Evolutionary conservation across 2,113 vertebrate species (phyloP).

Genomic region (Prionailurus viverrinus): DNA sequence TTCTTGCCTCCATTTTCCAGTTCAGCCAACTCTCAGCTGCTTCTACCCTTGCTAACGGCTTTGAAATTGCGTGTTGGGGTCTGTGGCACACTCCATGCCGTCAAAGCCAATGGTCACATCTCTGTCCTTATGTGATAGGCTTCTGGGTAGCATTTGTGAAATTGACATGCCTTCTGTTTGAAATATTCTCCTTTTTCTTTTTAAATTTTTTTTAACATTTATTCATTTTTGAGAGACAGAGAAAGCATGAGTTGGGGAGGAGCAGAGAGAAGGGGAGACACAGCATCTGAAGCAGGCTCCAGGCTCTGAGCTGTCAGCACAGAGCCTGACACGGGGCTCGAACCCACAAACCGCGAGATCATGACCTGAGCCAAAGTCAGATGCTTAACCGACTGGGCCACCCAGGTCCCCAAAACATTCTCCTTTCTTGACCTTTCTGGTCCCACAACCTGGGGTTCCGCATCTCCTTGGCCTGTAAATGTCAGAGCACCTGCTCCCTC

Average conservation of each 20-base stretch:
- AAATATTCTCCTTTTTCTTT: not conserved
- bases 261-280: no score
- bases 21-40: not conserved
- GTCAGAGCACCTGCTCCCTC: no score
- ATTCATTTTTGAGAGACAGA: no score
- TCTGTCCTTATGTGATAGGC: not conserved
- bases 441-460: not conserved
- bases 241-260: no score
- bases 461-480: not conserved
- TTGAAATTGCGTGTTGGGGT: not conserved
- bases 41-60: not conserved
- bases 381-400: no score
- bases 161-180: fast-evolving
- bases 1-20: not conserved
- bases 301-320: no score
- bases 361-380: no score
- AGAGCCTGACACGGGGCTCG: no score
- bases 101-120: not conserved
- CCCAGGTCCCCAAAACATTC: not conserved
- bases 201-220: no score
- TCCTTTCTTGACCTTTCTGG: not conserved
- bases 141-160: not conserved
- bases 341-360: no score
- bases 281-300: no score
- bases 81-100: not conserved